Conservation (phyloP, 2,888 invertebrate species). For the Dicyrtoma fusca region DNA sequence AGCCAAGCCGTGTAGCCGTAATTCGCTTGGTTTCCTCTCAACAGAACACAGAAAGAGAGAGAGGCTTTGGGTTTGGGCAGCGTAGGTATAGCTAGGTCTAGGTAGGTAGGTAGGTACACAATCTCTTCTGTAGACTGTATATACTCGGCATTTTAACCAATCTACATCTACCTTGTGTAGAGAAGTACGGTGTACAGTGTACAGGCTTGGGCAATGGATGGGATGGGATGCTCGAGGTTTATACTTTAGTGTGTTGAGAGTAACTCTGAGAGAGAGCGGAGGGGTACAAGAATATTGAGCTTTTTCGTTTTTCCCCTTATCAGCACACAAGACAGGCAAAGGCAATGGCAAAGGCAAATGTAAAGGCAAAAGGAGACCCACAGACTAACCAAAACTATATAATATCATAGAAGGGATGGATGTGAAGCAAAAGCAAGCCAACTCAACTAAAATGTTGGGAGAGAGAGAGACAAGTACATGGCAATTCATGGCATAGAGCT, state of each 20-base stretch:
- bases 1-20: background rate
- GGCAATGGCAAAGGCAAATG: constrained; percentile 3
- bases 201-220: background rate
- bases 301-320: constrained; percentile 40
- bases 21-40: too few species aligned
- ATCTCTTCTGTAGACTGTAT: too few species aligned
- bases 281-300: constrained; percentile 44
- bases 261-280: constrained; percentile 32
- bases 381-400: background rate
- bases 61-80: too few species aligned
- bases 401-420: background rate
- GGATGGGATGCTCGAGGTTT: background rate
- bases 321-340: constrained; percentile 20
- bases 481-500: too few species aligned
- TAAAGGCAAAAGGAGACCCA: background rate
- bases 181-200: too few species aligned
- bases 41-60: too few species aligned
- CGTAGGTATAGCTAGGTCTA: too few species aligned
- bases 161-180: too few species aligned
- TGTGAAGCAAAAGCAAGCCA: constrained; percentile 9
- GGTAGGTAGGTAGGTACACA: too few species aligned
- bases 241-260: background rate
- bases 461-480: constrained; percentile 2
- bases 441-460: background rate
- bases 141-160: too few species aligned